Base-by-base conservation (phyloP, 2,113 vertebrate species). In the Vulpes ferrilata region DNA sequence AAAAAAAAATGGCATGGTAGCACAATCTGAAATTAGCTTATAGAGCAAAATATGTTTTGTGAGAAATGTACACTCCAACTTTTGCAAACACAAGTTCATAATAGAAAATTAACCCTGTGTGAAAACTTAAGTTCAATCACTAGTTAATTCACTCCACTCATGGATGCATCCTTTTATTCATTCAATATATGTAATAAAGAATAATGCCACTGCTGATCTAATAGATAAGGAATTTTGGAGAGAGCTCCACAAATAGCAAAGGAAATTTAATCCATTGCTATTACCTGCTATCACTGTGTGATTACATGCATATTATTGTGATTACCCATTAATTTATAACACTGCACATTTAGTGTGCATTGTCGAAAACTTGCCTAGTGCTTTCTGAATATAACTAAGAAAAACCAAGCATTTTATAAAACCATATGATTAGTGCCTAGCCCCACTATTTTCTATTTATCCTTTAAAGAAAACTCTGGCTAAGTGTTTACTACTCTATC, bases 251-350 rank as follows among this genome's bases (percentile, higher is more conserved):
- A 71, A 73, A 51, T 11, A 69, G 48, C 69, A 19, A 95, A 71
- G 30, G 9, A 94, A 89, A 92, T 86, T 88, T 93, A 95, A 93
- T 35, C 53, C 38, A 27, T 88, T 95, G 69, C 74, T 91, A 51
- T 94, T 93, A 90, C 3, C 35, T 48, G 10, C 19, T 90, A 23
- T 69, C 11, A 16, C 67, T 74, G 4, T n/a, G 25, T 93, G 78
- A 96, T 91, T 93, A 13, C 3, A n/a, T 59, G 13, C 5, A 5
- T 86, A 69, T 88, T 89, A 86, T 59, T 83, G 12, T 85, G 60
- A 81, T 95, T 84, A 65, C n/a, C 12, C 11, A 51, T 91, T 93
- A 64, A 81, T 90, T 97, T 93, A 59, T 51, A 83, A 62, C 11
- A 78, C 10, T 86, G 38, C 8, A 82, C 5, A 80, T 83, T 71